A percentile compares a stretch with the other conserved stretches of the same genome.
These are phyloP conservation scores for Tromatobia lineatoria DNA, from an alignment of 2,888 invertebrate species.

Conservation along the genomic window DNA sequence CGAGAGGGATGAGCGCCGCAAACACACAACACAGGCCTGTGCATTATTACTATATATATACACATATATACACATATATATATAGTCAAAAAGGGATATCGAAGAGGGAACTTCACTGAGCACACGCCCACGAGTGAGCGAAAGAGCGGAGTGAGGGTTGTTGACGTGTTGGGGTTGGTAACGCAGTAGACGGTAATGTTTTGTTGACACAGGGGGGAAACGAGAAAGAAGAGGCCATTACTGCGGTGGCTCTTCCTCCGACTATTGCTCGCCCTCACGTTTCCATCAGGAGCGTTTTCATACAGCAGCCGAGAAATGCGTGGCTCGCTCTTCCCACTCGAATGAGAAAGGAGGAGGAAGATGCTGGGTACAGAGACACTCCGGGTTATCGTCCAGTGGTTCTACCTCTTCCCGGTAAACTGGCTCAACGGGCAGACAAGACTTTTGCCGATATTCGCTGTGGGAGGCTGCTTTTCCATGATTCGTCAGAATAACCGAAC, in stretches of 20 bases:
- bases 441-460: constrained; percentile 5
- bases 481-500: constrained; percentile 35
- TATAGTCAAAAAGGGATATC: background rate
- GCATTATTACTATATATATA: background rate
- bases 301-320: background rate
- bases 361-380: constrained; percentile 42
- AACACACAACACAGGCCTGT: constrained; percentile 20
- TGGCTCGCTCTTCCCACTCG: constrained; percentile 14
- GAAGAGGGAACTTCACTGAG: constrained; percentile 50
- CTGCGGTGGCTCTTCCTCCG: constrained; percentile 67
- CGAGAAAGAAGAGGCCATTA: constrained; percentile 80
- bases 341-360: background rate
- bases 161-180: constrained; percentile 62
- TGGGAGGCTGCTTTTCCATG: constrained; percentile 22
- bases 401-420: background rate
- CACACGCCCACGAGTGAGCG: constrained; percentile 68
- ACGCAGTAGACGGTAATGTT: constrained; percentile 81
- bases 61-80: background rate
- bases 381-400: constrained; percentile 44
- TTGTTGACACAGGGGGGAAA: constrained; percentile 81
- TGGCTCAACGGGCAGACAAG: background rate
- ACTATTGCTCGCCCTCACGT: constrained; percentile 41
- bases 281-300: constrained; percentile 14
- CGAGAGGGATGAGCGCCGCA: constrained; percentile 57
- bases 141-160: constrained; percentile 72